Percentiles rank a stretch among this genome's conserved stretches.
These are phyloP conservation scores for Dendrolimus kikuchii DNA, from an alignment of 1,140 invertebrate genomes.

Conservation along the genomic window DNA sequence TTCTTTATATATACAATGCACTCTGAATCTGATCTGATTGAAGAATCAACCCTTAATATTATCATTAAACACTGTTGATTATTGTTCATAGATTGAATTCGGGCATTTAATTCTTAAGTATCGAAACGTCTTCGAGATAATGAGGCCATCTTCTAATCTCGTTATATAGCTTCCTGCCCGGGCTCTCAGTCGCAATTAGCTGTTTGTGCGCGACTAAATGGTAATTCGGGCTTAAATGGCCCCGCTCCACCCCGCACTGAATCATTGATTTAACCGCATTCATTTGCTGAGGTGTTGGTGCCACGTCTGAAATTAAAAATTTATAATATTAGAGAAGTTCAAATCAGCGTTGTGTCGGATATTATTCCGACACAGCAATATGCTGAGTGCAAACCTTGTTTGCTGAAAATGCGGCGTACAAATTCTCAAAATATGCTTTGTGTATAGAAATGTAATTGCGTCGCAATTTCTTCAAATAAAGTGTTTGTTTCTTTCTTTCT, in stretches of 20 bases:
- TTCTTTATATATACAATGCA: too few relatives aligned
- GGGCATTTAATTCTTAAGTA: conserved; percentile 1
- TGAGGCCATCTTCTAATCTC: conserved; percentile 74
- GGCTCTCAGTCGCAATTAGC: conserved; percentile 74
- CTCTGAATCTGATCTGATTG: too few relatives aligned
- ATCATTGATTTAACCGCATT: conserved; percentile 74
- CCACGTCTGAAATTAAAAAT: conserved; percentile 68
- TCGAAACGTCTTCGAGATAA: conserved; percentile 39
- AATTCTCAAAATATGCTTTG: too few relatives aligned
- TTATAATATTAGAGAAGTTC: not conserved
- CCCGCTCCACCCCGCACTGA: conserved; percentile 74
- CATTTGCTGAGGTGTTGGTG: conserved; percentile 73
- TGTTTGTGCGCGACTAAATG: conserved; percentile 77
- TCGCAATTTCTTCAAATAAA: too few relatives aligned
- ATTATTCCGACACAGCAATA: too few relatives aligned
- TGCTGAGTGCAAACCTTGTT: too few relatives aligned
- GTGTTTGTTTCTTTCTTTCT: too few relatives aligned
- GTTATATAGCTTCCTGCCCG: conserved; percentile 75
- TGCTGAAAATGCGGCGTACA: too few relatives aligned
- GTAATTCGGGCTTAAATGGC: conserved; percentile 73
- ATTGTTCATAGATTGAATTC: not conserved
- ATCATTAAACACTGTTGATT: too few relatives aligned
- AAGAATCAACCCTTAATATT: too few relatives aligned
- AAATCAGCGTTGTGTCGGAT: too few relatives aligned
- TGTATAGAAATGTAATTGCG: too few relatives aligned